Evolutionary conservation across 2,888 invertebrate species (phyloP).

Genomic region (Aradus depressus): DNA sequence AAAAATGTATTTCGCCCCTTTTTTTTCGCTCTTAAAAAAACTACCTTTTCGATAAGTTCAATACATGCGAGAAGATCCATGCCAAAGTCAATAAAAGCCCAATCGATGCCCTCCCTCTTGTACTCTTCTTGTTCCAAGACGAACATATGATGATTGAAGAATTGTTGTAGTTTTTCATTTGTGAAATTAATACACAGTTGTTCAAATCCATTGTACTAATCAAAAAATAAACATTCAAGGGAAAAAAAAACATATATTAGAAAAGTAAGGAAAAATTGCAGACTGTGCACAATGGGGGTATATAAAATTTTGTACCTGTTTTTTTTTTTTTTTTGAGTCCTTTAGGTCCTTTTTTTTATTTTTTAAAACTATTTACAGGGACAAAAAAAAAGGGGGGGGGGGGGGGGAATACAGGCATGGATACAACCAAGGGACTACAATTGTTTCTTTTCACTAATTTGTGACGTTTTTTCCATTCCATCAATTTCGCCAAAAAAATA

Average conservation of each 20-base stretch:
- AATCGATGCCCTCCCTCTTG: slow-evolving; percentile 91
- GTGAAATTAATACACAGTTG: slow-evolving; percentile 99
- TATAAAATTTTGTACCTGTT: too few relatives aligned
- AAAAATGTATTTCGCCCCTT: not conserved
- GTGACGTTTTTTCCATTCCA: too few relatives aligned
- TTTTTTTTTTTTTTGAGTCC: too few relatives aligned
- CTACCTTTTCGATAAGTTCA: slow-evolving; percentile 93
- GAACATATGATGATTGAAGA: slow-evolving; percentile 99
- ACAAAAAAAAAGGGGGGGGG: too few relatives aligned
- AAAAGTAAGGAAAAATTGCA: not conserved
- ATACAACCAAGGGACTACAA: too few relatives aligned
- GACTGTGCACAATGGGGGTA: not conserved
- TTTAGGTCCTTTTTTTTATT: too few relatives aligned
- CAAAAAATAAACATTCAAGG: too few relatives aligned
- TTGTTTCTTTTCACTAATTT: too few relatives aligned
- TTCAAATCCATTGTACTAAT: slow-evolving; percentile 93
- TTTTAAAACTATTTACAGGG: too few relatives aligned
- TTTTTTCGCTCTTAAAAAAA: not conserved
- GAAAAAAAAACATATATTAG: slow-evolving; percentile 6
- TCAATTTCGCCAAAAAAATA: too few relatives aligned
- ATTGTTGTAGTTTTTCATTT: slow-evolving; percentile 98
- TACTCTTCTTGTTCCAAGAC: slow-evolving; percentile 99
- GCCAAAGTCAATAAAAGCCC: slow-evolving; percentile 99
- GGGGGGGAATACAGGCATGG: too few relatives aligned
- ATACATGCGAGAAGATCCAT: slow-evolving; percentile 98